Conservation (phyloP, 2,797 vertebrate species). For the Sebastes baramenuke region DNA sequence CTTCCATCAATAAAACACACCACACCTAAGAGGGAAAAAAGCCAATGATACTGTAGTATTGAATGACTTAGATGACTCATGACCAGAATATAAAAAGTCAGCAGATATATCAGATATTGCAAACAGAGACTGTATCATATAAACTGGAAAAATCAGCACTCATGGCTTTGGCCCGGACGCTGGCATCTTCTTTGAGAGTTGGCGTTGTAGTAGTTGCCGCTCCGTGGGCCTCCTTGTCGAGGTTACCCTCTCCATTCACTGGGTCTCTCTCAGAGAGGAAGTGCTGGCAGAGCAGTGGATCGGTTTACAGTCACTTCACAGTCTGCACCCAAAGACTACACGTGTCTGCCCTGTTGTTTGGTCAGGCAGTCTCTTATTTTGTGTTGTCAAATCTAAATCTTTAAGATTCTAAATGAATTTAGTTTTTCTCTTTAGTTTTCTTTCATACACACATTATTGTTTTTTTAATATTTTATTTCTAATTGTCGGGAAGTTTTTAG, state of each 20-base stretch:
- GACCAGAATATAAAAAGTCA: not conserved
- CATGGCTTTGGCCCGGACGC: not conserved
- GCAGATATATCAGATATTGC: not conserved
- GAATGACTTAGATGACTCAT: not conserved
- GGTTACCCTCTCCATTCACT: constrained; percentile 36
- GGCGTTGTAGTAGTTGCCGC: constrained; percentile 19
- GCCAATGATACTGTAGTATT: not conserved
- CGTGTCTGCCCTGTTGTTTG: not conserved
- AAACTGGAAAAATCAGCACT: not conserved
- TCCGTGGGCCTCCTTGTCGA: constrained; percentile 49
- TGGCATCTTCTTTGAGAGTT: not conserved
- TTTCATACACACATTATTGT: not conserved
- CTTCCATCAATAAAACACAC: not conserved
- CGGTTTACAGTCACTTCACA: constrained; percentile 4
- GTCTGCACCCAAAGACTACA: not conserved
- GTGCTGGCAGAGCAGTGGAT: constrained; percentile 29
- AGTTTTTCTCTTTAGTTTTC: not conserved
- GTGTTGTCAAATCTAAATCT: not conserved
- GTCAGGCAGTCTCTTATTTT: not conserved
- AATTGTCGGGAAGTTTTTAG: not conserved
- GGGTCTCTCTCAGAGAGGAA: constrained; percentile 28
- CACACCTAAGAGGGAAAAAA: not conserved
- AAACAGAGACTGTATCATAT: not conserved
- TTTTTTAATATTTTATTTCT: not conserved
- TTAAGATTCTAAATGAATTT: not conserved